Base-by-base conservation (phyloP, 2,797 vertebrate species). In the Sparus aurata region DNA sequence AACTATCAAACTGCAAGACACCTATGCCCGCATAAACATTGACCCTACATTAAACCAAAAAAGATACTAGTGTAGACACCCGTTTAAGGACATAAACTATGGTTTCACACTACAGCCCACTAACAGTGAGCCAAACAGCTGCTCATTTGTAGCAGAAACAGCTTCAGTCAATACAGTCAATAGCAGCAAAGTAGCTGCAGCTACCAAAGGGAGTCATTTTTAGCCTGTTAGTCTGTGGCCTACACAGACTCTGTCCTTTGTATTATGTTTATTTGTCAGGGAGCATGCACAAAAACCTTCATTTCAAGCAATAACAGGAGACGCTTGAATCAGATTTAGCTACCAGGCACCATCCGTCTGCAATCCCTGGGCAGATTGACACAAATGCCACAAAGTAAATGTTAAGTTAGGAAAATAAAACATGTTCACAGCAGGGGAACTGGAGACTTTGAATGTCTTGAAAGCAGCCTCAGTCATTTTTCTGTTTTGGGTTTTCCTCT, bases 91-190 rank as follows among this genome's bases (percentile, higher is more conserved):
- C 67, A 74, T 30, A 49, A 75, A 53, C 59, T 53, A 20, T 12
- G 13, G 41, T 69, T 83, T 64, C 63, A 64, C 54, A 47, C 27
- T 13, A 38, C 20, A 59, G 5, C 49, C 38, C 38, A 16, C 54
- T 15, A 49, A 67, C 50, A 0, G 5, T 9, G 61, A 63, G 68
- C 12, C 22, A 3, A 78, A 66, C 77, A 62, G 82, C 68, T 69
- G 60, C 75, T 79, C 75, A 57, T 82, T 77, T 85, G 66, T 47
- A 58, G 75, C 47, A 53, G 47, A 70, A 80, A 30, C 66, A 11
- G 62, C 75, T 57, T 57, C 63, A 22, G 74, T 80, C 79, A 67
- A 73, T 78, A 46, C 50, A 53, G 57, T 75, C 77, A 22, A 84
- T 75, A 73, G 7, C 67, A 41, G 64, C 49, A 79, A 74, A 60